phyloP scores from a whole-genome alignment of 2,113 vertebrate species.

The Oxyruncus cristatus region DNA sequence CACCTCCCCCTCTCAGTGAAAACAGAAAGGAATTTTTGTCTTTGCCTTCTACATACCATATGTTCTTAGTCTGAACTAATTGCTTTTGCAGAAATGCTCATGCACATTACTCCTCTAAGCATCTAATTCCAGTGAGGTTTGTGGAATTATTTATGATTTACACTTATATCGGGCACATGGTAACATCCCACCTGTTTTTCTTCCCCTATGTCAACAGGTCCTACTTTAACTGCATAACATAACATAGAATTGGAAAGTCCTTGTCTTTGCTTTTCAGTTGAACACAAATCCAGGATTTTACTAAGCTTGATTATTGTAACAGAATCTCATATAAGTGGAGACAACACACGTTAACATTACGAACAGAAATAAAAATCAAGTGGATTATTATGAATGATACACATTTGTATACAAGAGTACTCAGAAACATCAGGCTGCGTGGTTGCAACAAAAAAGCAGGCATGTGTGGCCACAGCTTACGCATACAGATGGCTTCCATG shows the following conservation, averaged over 20 bases:
- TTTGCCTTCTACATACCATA: background rate
- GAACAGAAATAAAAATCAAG: constrained; percentile 61
- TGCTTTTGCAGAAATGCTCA: background rate
- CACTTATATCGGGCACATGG: background rate
- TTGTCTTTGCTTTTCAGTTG: background rate
- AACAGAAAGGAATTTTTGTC: background rate
- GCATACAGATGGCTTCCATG: constrained; percentile 40
- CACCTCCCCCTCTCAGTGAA: background rate
- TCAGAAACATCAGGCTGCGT: constrained; percentile 53
- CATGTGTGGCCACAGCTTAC: background rate
- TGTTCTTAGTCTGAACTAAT: background rate
- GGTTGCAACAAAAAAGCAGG: constrained; percentile 33
- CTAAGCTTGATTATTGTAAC: background rate
- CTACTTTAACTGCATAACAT: background rate
- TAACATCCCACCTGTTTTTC: background rate
- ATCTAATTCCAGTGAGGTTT: background rate
- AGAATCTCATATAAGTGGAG: background rate
- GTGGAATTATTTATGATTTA: background rate
- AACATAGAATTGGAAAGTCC: background rate
- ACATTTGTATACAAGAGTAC: constrained; percentile 44
- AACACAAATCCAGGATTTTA: background rate
- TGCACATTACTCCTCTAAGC: background rate
- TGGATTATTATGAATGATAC: constrained; percentile 49
- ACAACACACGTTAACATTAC: constrained; percentile 23
- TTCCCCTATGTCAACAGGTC: background rate